phyloP scores from a whole-genome alignment of 2,113 vertebrate genomes.

The Thalassarche chlororhynchos region DNA sequence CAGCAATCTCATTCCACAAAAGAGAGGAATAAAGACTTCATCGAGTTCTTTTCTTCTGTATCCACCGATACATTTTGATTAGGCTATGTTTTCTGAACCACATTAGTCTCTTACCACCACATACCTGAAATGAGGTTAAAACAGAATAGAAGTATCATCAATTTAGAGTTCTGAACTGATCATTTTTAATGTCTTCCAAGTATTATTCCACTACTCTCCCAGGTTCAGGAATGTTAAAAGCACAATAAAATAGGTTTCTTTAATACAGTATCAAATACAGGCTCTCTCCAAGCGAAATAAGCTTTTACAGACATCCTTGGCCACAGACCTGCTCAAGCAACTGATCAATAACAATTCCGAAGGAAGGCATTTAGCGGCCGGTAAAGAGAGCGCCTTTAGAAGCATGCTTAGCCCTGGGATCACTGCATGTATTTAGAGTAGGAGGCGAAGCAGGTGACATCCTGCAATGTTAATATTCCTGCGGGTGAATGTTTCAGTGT shows the following conservation, averaged over 20 bases:
- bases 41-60: background rate
- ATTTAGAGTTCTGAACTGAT: background rate
- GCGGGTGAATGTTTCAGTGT: background rate
- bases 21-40: background rate
- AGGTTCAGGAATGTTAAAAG: background rate
- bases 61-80: background rate
- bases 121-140: background rate
- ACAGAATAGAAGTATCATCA: background rate
- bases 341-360: conserved; percentile 19
- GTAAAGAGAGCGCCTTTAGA: background rate
- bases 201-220: background rate
- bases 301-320: background rate
- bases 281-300: background rate
- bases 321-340: background rate
- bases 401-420: background rate
- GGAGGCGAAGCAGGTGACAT: background rate
- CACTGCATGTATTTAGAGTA: background rate
- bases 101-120: background rate
- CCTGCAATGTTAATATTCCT: background rate
- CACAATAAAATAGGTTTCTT: background rate
- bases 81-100: fast-evolving
- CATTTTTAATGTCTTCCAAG: background rate
- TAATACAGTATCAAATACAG: background rate
- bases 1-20: background rate
- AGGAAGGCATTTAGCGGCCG: background rate